Evolutionary conservation across 2,797 vertebrate genomes (phyloP).

Genomic region (Nasua narica): DNA sequence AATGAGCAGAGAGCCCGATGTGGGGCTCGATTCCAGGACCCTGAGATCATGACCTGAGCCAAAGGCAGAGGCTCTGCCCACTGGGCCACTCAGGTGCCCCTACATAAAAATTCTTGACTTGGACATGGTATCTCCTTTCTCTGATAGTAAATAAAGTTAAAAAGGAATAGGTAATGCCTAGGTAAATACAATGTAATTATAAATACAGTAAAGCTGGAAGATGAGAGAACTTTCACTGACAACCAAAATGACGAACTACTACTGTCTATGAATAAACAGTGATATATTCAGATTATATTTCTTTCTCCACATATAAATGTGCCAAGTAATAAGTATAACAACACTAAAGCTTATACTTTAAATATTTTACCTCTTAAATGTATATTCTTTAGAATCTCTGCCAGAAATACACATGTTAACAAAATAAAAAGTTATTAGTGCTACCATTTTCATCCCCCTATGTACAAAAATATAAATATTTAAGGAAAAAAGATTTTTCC

Average conservation of each 20-base stretch:
- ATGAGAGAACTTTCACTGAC: neutral
- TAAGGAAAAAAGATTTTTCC: neutral
- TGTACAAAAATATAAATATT: neutral
- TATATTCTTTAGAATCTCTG: neutral
- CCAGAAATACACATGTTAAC: neutral
- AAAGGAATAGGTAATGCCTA: neutral
- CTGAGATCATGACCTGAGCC: too few species aligned
- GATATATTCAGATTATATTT: neutral
- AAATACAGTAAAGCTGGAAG: neutral
- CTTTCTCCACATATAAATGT: neutral
- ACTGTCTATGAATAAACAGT: neutral
- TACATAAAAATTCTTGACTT: neutral
- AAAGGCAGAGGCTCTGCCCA: too few species aligned
- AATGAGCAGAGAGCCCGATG: too few species aligned
- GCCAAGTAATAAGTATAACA: constrained; percentile 17
- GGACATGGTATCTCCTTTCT: neutral
- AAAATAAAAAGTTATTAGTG: neutral
- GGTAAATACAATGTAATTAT: neutral
- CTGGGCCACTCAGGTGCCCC: too few species aligned
- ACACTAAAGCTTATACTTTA: neutral
- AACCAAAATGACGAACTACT: neutral
- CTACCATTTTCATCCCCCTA: neutral
- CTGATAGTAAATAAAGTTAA: neutral
- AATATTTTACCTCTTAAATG: constrained; percentile 34
- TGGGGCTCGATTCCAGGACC: too few species aligned